Base-by-base conservation (phyloP, 2,888 invertebrate genomes). In the Sabatieria punctata region DNA sequence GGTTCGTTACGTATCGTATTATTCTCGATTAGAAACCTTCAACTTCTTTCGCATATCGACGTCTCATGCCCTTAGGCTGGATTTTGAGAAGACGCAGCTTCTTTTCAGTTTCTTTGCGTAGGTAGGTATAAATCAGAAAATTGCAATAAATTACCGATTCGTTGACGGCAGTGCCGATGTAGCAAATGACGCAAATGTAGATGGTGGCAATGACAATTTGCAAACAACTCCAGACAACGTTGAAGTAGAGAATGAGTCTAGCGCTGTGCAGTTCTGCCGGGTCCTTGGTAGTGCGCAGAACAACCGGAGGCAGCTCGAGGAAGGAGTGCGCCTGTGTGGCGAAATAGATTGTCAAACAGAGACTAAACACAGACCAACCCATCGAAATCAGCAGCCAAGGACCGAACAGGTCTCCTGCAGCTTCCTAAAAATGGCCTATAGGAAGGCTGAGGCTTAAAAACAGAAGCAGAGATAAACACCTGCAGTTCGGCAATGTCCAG, bases 341-440 rank as follows among this genome's bases (percentile, higher is more conserved):
- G 23, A 38, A 45, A 24, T 39, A 45, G 45, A 45, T 45, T 22
- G 45, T 45, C 18, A 45, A 33, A 30, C 45, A 45, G n/a, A 45
- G 37, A 15, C 39, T 27, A 40, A 21, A 18, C 27, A 45, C 30
- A 13, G 22, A 39, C 45, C 45, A 45, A n/a, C 25, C 45, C 21
- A 45, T 18, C 23, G 45, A 39, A 2, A 22, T 2, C 21, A 39
- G 18, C 2, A 45, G 27, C 45, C 45, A 45, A 22, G 45, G 45
- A 4, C 39, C 39, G 30, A 45, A 45, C 22, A 45, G 8, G 26
- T 39, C 30, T 3, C 44, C 38, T 13, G 44, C 44, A 2, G 19
- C 37, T 6, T 22, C 27, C 44, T 44, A 30, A 2, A 38, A 4
- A 26, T 4, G 8, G 8, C 6, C 30, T 11, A 8, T 30, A 11